A percentile compares a stretch with the other conserved stretches of the same genome.
Evolutionary conservation across 2,797 vertebrate species (phyloP).

Genomic region (Sparus aurata): DNA sequence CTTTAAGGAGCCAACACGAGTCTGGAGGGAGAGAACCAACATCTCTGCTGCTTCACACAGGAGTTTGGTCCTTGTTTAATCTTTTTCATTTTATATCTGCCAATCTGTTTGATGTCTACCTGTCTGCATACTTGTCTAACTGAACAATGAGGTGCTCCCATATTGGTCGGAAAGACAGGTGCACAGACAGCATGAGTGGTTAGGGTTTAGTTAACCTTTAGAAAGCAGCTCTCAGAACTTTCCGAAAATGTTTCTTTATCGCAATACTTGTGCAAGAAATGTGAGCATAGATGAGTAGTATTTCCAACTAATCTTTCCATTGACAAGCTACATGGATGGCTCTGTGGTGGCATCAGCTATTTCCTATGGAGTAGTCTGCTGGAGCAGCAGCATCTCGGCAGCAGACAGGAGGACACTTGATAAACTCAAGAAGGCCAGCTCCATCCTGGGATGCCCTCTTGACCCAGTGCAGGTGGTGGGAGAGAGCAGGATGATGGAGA

Average conservation of each 20-base stretch:
- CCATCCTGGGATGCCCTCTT: too few relatives aligned
- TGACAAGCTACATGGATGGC: neutral
- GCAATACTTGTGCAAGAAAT: neutral
- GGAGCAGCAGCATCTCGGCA: too few relatives aligned
- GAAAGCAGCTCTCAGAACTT: neutral
- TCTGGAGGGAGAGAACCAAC: conserved; percentile 38
- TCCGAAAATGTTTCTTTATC: neutral
- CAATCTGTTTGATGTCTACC: conserved; percentile 15
- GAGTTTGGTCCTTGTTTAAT: conserved; percentile 19
- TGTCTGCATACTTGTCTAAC: conserved; percentile 7
- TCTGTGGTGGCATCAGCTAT: too few relatives aligned
- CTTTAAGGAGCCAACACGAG: conserved; percentile 39
- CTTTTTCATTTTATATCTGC: conserved; percentile 14
- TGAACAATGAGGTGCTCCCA: neutral
- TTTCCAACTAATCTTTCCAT: neutral
- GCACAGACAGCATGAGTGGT: neutral
- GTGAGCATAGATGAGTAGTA: neutral
- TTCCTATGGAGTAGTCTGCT: too few relatives aligned
- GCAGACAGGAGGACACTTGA: too few relatives aligned
- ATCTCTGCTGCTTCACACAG: conserved; percentile 5
- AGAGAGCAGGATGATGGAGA: too few relatives aligned
- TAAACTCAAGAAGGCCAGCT: too few relatives aligned
- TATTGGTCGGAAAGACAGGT: neutral
- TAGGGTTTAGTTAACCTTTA: neutral
- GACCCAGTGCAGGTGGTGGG: too few relatives aligned